A percentile compares a stretch with the other conserved stretches of the same genome.
phyloP scores from a whole-genome alignment of 2,113 vertebrate genomes.

The Sturnira hondurensis region DNA sequence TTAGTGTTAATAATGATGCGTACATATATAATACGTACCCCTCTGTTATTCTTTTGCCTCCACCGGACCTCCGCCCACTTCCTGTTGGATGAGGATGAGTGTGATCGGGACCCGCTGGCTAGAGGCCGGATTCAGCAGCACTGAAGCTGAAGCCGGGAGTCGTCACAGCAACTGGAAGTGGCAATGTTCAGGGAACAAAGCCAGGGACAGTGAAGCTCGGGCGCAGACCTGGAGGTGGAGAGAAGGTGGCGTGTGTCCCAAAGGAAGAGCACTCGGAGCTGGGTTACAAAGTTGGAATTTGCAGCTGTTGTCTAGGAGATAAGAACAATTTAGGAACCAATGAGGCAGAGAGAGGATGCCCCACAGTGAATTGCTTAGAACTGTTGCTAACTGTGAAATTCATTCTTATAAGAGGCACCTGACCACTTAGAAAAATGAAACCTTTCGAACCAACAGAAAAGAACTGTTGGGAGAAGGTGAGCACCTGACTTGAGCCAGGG shows the following conservation, averaged over 20 bases:
- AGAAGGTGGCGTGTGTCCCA: too few relatives aligned
- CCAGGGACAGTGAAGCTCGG: too few relatives aligned
- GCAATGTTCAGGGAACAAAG: neutral
- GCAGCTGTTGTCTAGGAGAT: neutral
- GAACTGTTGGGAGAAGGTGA: neutral
- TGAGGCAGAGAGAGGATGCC: accelerated
- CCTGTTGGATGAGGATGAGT: neutral
- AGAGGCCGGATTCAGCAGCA: neutral
- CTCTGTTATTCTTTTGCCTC: neutral
- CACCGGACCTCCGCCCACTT: neutral
- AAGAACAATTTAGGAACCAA: neutral
- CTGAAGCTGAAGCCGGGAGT: neutral
- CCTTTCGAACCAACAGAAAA: neutral
- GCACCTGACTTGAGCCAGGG: neutral
- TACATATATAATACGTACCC: neutral
- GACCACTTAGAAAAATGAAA: neutral
- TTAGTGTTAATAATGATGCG: neutral
- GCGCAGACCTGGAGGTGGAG: neutral
- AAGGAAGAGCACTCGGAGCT: neutral
- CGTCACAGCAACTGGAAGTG: neutral
- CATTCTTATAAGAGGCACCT: neutral
- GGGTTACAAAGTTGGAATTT: neutral
- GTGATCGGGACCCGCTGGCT: too few relatives aligned
- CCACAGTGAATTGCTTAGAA: neutral
- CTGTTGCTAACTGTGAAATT: neutral